phyloP scores from a whole-genome alignment of 23 tunicate genomes.

The Ascidia mentula region DNA sequence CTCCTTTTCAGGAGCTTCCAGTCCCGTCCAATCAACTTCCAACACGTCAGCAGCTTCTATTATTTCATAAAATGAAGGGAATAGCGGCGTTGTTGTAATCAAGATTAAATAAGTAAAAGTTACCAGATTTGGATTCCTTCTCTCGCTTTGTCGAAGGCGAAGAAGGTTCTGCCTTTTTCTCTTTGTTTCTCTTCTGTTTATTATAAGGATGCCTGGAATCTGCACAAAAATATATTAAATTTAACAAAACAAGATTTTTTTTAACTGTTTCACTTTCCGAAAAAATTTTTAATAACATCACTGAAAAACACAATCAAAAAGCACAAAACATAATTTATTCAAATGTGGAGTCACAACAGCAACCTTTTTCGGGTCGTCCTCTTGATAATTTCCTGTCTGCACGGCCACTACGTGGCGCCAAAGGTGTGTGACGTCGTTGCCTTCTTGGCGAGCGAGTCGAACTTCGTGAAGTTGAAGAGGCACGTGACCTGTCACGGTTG shows the following conservation, averaged over 20 bases:
- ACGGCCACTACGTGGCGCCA: neutral
- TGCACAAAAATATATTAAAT: neutral
- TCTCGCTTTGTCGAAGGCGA: neutral
- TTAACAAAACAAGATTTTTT: no score
- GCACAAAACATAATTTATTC: no score
- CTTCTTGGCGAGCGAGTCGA: neutral
- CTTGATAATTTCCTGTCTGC: neutral
- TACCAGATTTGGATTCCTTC: neutral
- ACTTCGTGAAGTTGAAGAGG: neutral
- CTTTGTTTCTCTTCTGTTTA: neutral
- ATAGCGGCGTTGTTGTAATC: neutral
- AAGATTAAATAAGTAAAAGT: neutral
- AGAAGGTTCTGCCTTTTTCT: conserved; percentile 1
- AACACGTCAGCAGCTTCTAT: conserved; percentile 46
- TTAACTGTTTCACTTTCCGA: no score
- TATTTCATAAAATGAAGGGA: neutral
- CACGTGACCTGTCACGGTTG: conserved; percentile 5
- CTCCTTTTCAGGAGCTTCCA: conserved; percentile 9
- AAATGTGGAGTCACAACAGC: no score
- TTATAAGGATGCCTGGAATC: neutral
- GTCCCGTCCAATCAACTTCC: conserved; percentile 55
- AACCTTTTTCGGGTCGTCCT: neutral
- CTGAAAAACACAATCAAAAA: no score
- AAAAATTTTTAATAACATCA: no score
- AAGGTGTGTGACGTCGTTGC: neutral